Evolutionary conservation across 2,797 vertebrate species (phyloP).

Genomic region (Gadopsis bispinosus): DNA sequence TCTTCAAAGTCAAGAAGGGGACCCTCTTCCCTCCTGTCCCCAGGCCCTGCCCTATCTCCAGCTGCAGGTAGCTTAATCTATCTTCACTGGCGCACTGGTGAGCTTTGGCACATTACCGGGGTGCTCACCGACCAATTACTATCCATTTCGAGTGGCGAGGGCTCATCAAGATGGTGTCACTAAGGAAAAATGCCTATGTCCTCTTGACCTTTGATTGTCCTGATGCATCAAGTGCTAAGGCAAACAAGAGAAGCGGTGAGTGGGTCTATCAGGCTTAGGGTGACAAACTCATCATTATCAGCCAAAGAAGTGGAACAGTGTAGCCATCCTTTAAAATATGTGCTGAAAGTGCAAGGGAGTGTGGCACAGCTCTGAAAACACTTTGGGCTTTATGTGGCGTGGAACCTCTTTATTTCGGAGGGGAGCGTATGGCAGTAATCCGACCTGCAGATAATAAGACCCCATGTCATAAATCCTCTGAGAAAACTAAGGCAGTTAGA

Average conservation of each 20-base stretch:
- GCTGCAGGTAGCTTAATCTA: slow-evolving; percentile 64
- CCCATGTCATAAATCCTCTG: slow-evolving; percentile 75
- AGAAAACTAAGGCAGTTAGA: slow-evolving; percentile 72
- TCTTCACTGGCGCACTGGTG: slow-evolving; percentile 50
- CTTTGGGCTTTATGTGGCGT: slow-evolving; percentile 75
- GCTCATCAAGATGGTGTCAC: slow-evolving; percentile 51
- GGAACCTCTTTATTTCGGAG: slow-evolving; percentile 68
- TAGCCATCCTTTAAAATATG: slow-evolving; percentile 67
- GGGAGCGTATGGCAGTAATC: slow-evolving; percentile 69
- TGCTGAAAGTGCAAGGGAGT: slow-evolving; percentile 53
- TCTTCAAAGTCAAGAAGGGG: slow-evolving; percentile 77
- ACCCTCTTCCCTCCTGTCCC: slow-evolving; percentile 45
- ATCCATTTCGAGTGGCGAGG: slow-evolving; percentile 60
- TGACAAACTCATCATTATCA: slow-evolving; percentile 60
- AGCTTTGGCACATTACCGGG: slow-evolving; percentile 52
- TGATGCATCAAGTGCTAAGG: slow-evolving; percentile 56
- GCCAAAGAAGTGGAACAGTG: slow-evolving; percentile 50
- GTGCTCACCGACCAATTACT: slow-evolving; percentile 72
- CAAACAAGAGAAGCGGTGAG: slow-evolving; percentile 54
- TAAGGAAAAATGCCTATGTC: slow-evolving; percentile 42
- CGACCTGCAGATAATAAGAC: slow-evolving; percentile 75
- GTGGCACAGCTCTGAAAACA: slow-evolving; percentile 56
- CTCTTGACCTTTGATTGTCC: slow-evolving; percentile 71
- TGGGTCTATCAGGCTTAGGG: slow-evolving; percentile 43
- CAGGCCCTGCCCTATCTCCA: slow-evolving; percentile 51